phyloP scores from a whole-genome alignment of 2,797 vertebrate species.

The Carduelis carduelis region DNA sequence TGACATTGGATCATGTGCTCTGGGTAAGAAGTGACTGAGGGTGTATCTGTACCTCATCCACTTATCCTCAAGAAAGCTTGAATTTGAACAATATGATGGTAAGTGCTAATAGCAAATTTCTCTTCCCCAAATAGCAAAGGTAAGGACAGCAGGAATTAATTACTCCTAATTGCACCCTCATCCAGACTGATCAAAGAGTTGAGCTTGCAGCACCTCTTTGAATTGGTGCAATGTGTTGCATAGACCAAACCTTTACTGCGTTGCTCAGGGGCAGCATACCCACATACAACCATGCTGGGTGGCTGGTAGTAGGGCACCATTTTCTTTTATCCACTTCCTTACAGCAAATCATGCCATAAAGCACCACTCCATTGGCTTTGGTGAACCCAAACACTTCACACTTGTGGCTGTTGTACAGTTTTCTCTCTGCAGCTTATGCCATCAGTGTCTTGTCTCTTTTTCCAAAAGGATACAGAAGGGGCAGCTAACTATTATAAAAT shows the following conservation, averaged over 20 bases:
- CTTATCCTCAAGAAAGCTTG: background rate
- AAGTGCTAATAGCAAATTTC: background rate
- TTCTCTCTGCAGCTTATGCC: background rate
- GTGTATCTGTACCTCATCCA: background rate
- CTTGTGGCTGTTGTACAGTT: background rate
- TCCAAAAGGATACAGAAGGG: background rate
- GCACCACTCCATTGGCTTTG: background rate
- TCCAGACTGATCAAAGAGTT: background rate
- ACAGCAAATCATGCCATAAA: background rate
- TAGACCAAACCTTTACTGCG: background rate
- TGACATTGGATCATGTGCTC: background rate
- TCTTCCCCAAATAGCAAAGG: background rate
- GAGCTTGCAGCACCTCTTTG: background rate
- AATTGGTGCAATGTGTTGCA: background rate
- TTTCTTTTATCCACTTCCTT: background rate
- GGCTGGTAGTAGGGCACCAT: background rate
- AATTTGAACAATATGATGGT: background rate
- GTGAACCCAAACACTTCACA: background rate
- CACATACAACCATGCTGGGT: fast-evolving
- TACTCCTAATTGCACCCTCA: background rate
- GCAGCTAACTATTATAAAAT: background rate
- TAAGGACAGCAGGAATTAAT: background rate
- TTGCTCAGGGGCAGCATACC: background rate
- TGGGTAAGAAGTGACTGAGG: background rate
- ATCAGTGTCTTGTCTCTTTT: background rate